phyloP scores from a whole-genome alignment of 2,113 vertebrate genomes.

The Podarcis muralis region DNA sequence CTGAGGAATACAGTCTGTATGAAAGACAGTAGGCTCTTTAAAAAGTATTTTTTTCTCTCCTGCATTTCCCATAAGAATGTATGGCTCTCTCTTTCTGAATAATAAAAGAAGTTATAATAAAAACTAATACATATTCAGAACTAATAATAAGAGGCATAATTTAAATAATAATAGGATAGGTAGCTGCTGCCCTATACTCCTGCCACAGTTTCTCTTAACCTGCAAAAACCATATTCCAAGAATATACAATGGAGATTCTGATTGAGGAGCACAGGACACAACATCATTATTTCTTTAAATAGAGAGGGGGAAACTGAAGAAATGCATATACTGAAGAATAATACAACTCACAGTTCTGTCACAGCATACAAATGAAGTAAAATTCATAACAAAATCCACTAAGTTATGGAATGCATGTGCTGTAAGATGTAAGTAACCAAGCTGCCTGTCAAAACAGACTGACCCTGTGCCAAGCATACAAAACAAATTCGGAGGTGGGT shows the following conservation, averaged over 20 bases:
- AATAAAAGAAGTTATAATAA: slow-evolving; percentile 62
- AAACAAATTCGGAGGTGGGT: background rate
- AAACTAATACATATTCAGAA: slow-evolving; percentile 72
- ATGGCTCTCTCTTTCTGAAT: slow-evolving; percentile 57
- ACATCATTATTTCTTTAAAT: slow-evolving; percentile 52
- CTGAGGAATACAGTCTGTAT: background rate
- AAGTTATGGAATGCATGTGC: slow-evolving; percentile 39
- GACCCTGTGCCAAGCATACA: background rate
- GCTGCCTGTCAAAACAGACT: background rate
- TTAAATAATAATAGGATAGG: slow-evolving; percentile 66
- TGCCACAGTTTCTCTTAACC: slow-evolving; percentile 43
- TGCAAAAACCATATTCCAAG: slow-evolving; percentile 9
- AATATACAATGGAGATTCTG: slow-evolving; percentile 50
- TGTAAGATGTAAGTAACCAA: slow-evolving; percentile 46
- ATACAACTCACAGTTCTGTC: slow-evolving; percentile 35
- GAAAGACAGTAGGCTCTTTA: slow-evolving; percentile 20
- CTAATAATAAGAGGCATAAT: slow-evolving; percentile 59
- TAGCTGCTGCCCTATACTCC: slow-evolving; percentile 37
- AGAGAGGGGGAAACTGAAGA: slow-evolving; percentile 47
- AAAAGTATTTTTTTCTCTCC: slow-evolving; percentile 53
- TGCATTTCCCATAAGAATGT: slow-evolving; percentile 42
- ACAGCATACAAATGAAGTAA: slow-evolving; percentile 49
- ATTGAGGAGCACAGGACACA: slow-evolving; percentile 33
- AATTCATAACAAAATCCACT: slow-evolving; percentile 40
- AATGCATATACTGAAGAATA: slow-evolving; percentile 2